Conservation (phyloP, 1,140 invertebrate genomes). For the Ctenoplectra terminalis region DNA sequence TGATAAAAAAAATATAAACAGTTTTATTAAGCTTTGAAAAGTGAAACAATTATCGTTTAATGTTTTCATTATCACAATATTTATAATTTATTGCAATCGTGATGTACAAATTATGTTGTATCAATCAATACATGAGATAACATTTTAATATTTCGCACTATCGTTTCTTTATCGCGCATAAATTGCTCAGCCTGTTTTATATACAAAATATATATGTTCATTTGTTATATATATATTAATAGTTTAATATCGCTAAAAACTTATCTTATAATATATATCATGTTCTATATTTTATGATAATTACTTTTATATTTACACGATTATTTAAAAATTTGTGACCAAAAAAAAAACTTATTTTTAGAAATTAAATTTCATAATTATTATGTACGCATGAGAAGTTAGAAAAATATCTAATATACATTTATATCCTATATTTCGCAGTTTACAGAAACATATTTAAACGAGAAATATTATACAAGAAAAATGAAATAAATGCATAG, state of each 20-base stretch:
- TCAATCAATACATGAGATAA: conserved; percentile 41
- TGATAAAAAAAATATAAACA: conserved; percentile 40
- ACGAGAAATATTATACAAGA: conserved; percentile 25
- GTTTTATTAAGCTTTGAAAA: conserved; percentile 31
- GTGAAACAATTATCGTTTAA: conserved; percentile 7
- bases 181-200: conserved; percentile 20
- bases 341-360: background rate
- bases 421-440: conserved; percentile 12
- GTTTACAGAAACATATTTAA: conserved; percentile 5
- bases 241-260: conserved; percentile 1
- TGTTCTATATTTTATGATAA: conserved; percentile 9
- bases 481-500: conserved; percentile 9
- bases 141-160: conserved; percentile 36
- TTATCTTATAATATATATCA: conserved; percentile 1
- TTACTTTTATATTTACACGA: conserved; percentile 46
- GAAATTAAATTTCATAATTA: conserved; percentile 5
- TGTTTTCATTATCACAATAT: conserved; percentile 44
- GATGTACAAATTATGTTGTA: conserved; percentile 53
- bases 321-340: background rate
- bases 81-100: conserved; percentile 45
- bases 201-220: conserved; percentile 37
- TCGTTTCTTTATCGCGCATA: conserved; percentile 9
- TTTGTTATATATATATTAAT: conserved; percentile 38
- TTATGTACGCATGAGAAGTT: background rate
- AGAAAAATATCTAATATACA: conserved; percentile 30